Conservation (phyloP, 2,113 vertebrate species). For the Pteruthius melanotis region DNA sequence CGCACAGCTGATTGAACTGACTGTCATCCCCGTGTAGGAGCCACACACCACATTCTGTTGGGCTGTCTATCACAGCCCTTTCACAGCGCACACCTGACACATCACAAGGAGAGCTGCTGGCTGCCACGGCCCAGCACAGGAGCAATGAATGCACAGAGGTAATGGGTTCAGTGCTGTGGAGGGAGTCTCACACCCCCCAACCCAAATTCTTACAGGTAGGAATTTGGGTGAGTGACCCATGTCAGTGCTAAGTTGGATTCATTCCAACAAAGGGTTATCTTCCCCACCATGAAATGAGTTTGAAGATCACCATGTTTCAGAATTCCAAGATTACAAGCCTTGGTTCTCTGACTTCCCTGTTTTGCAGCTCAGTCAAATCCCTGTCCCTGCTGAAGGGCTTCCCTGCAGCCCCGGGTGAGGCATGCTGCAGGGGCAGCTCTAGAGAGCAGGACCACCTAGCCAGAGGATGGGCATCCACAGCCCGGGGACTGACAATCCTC, state of each 20-base stretch:
- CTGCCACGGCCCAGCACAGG: not conserved
- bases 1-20: not conserved
- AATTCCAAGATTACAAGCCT: not conserved
- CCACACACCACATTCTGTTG: accelerated
- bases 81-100: not conserved
- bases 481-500: accelerated
- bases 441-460: not conserved
- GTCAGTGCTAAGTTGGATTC: not conserved
- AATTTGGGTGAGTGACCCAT: not conserved
- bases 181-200: not conserved
- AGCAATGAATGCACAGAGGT: not conserved
- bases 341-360: not conserved
- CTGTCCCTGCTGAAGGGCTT: not conserved
- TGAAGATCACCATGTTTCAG: not conserved
- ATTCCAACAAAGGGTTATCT: not conserved
- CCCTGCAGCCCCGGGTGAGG: not conserved
- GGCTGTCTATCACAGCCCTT: not conserved
- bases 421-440: not conserved
- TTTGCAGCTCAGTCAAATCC: not conserved
- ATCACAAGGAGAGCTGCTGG: no score
- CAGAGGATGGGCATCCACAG: not conserved
- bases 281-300: not conserved
- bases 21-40: not conserved
- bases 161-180: accelerated
- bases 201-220: not conserved